Percentiles rank a stretch among this genome's conserved stretches.
Evolutionary conservation across 2,888 invertebrate genomes (phyloP).

Genomic region (Eilema sororculum): DNA sequence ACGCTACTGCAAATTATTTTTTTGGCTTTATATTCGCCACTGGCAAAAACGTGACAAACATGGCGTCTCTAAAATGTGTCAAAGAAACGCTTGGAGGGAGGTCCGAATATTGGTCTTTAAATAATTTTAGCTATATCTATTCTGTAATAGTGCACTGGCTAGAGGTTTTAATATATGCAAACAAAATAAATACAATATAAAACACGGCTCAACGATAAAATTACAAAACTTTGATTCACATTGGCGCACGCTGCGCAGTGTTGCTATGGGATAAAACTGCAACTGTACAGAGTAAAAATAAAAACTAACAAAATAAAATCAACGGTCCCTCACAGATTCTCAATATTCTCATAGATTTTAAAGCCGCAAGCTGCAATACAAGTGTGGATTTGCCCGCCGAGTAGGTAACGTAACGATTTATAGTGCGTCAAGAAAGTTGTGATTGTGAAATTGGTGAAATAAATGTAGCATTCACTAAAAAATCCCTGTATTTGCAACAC

Average conservation of each 20-base stretch:
- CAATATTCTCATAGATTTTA: no score
- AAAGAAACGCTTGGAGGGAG: slow-evolving; percentile 57
- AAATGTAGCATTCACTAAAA: no score
- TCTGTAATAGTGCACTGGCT: neutral
- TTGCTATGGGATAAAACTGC: slow-evolving; percentile 27
- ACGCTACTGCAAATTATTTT: slow-evolving; percentile 50
- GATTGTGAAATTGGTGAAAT: no score
- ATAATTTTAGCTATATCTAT: slow-evolving; percentile 8
- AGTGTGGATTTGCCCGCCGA: no score
- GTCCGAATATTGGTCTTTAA: slow-evolving; percentile 28
- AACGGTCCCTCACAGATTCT: no score
- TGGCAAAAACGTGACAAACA: slow-evolving; percentile 85
- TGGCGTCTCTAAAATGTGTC: slow-evolving; percentile 77
- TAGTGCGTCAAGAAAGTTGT: no score
- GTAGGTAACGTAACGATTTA: no score
- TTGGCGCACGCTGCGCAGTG: slow-evolving; percentile 38
- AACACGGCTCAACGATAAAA: slow-evolving; percentile 25
- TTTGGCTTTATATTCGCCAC: slow-evolving; percentile 69
- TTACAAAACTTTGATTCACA: slow-evolving; percentile 24
- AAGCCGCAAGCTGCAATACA: no score
- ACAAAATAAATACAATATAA: slow-evolving; percentile 13
- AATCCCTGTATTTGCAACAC: no score
- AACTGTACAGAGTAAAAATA: neutral
- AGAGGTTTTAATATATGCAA: slow-evolving; percentile 6
- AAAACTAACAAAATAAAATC: neutral